Evolutionary conservation across 2,888 invertebrate genomes (phyloP), one percentile per base, ranked within the genome.

Genomic region (Lasioglossum marginatum): DNA sequence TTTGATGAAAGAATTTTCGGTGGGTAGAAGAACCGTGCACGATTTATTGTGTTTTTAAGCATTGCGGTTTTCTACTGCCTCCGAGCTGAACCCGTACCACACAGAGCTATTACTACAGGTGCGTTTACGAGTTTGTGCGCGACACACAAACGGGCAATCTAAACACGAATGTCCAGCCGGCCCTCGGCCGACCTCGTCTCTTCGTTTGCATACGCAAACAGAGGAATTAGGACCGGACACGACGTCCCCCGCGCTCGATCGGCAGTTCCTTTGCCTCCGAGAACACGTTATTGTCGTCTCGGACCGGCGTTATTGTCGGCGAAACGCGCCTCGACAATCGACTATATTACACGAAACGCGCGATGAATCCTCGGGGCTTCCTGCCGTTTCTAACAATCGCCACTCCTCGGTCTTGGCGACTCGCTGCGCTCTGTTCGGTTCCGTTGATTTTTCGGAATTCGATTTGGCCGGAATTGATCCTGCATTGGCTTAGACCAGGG

Each of bases 131-230:
- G 77, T 68, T 70, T 75, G 72, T 48, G n/a, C 37, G 68, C 37
- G 45, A 40, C 66, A 40, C 63, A 79, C 73, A 48, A 31, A 6
- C 66, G 23, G 27, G 48, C 77, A 77, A 31, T 60, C 76, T 63
- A 63, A 48, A 76, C 60, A 76, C 60, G 31, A 76, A 34, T 71
- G 78, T 45, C 37, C 37, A 10, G n/a, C 40, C 70, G 40, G 19
- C 72, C 72, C 72, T 72, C 72, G 52, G 43, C 34, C 48, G 79
- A 79, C 79, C 72, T 72, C 45, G 79, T 72, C 72, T 91, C 93
- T 89, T 91, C 92, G 92, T 93, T 93, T 94, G 93, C 88, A 88
- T 94, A 93, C 93, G 93, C 93, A 93, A 93, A 94, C 92, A 92
- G 92, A 90, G 92, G 66, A 79, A 82, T 79, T 82, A 82, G 79